Evolutionary conservation across 2,888 invertebrate species (phyloP), one percentile per base, ranked within the genome.

Genomic region (Rhingia rostrata): DNA sequence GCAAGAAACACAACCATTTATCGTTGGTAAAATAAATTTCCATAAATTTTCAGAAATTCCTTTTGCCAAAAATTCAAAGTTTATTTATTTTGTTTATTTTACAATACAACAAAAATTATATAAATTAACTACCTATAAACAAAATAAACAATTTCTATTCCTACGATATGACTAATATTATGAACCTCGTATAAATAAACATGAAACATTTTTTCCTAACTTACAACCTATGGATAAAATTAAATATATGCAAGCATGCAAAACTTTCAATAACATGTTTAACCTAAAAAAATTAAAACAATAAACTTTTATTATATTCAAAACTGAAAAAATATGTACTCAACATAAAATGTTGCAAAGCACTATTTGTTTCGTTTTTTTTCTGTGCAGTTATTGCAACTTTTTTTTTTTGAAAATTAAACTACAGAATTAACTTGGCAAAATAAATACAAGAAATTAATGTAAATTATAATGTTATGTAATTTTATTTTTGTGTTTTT

Each of bases 1-100:
- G 91, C 91, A 91, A 88, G 86, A 88, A 88, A 87, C 83, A 86
- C 83, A 86, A 84, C 84, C 84, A 84, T 84, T 84, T 84, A 84
- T 80, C 43, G 56, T 69, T 84, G 84, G 84, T 74, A 84, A 80
- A 56, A 75, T 66, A 80, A 84, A 84, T 84, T 84, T 56, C 84
- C n/a, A 6, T 12, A 30, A 67, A 12, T 39, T 74, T n/a, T 32
- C 33, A 80, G 72, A 84, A 84, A 75, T 67, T 10, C 43, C 70
- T 70, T 75, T 84, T 79, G 74, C 84, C 74, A 64, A 64, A 69
- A 33, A 51, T 49, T 30, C 39, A 61, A 79, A 70, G 61, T 82
- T 61, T 67, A 10, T 35, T 53, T 73, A 10, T 82, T 61, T 67
- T n/a, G 49, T 35, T 53, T 73, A 10, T 61, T 49, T 45, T 51